Percentiles rank a stretch among this genome's conserved stretches.
These are phyloP conservation scores for Steromphala cineraria DNA, from an alignment of 2,888 invertebrate species.

Conservation along the genomic window DNA sequence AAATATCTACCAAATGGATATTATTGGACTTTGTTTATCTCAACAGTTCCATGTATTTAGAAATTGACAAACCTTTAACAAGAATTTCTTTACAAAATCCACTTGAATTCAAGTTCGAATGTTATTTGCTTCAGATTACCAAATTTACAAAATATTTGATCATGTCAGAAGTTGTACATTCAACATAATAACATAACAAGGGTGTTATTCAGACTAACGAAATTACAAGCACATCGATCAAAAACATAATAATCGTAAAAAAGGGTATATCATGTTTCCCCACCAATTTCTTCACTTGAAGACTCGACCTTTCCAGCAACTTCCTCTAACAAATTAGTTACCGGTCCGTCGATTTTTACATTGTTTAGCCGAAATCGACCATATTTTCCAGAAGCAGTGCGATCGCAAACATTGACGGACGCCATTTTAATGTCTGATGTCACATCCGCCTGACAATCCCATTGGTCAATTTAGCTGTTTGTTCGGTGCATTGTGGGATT, in stretches of 20 bases:
- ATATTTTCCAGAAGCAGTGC: slow-evolving; percentile 40
- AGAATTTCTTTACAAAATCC: too few relatives aligned
- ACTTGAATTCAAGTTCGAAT: too few relatives aligned
- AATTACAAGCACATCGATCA: too few relatives aligned
- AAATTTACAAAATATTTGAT: too few relatives aligned
- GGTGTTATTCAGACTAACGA: too few relatives aligned
- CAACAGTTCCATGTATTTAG: too few relatives aligned
- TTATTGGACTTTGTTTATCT: too few relatives aligned
- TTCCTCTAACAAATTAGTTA: slow-evolving; percentile 28
- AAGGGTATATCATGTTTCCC: not conserved
- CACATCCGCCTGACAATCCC: not conserved
- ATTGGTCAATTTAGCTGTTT: not conserved
- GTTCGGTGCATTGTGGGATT: not conserved
- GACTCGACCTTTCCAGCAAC: slow-evolving; percentile 36
- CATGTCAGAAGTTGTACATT: too few relatives aligned
- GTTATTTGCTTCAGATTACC: too few relatives aligned
- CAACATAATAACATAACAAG: not conserved
- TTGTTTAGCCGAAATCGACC: slow-evolving; percentile 32
- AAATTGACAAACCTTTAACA: too few relatives aligned
- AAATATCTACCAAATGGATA: too few relatives aligned
- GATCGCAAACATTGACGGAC: slow-evolving; percentile 46
- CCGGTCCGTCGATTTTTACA: slow-evolving; percentile 30
- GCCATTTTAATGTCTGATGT: slow-evolving; percentile 36
- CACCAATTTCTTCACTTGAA: slow-evolving; percentile 38
- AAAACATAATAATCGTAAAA: too few relatives aligned